Percentiles rank a stretch among this genome's conserved stretches.
phyloP scores from a whole-genome alignment of 1,140 invertebrate species.

The Hyles euphorbiae region DNA sequence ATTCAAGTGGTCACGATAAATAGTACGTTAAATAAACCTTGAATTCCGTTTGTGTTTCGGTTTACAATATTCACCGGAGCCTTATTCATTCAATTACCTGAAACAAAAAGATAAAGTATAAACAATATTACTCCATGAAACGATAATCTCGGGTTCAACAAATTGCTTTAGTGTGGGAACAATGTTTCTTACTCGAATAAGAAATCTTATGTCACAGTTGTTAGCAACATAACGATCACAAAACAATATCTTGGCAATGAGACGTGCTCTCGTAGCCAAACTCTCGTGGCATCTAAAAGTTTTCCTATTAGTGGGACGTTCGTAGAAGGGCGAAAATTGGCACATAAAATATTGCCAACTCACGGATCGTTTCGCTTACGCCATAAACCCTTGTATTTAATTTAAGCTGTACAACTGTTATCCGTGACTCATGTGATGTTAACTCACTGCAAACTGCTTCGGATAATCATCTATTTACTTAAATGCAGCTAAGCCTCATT shows the following conservation, averaged over 20 bases:
- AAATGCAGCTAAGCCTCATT: too few species aligned
- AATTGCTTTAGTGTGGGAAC: too few species aligned
- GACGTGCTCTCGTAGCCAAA: conserved; percentile 18
- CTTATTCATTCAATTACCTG: conserved; percentile 45
- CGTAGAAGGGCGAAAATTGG: conserved; percentile 11
- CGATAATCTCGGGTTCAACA: too few species aligned
- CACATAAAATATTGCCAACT: conserved; percentile 16
- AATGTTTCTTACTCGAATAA: conserved; percentile 5
- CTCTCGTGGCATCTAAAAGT: conserved; percentile 29
- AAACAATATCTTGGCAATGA: conserved; percentile 23
- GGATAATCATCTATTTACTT: conserved; percentile 1
- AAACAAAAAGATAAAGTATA: conserved; percentile 32
- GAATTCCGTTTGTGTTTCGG: conserved; percentile 19
- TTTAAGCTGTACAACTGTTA: not conserved
- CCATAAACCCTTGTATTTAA: conserved; percentile 2
- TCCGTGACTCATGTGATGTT: not conserved
- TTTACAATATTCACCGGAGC: conserved; percentile 23
- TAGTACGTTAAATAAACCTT: conserved; percentile 34
- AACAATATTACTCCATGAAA: not conserved
- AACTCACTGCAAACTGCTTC: not conserved
- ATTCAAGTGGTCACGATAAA: not conserved
- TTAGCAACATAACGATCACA: not conserved
- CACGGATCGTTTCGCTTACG: conserved; percentile 5
- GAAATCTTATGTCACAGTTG: conserved; percentile 10
- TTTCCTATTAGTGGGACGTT: conserved; percentile 37